Evolutionary conservation across 2,797 vertebrate species (phyloP), one percentile per base, ranked within the genome.

Genomic region (Trachurus trachurus): DNA sequence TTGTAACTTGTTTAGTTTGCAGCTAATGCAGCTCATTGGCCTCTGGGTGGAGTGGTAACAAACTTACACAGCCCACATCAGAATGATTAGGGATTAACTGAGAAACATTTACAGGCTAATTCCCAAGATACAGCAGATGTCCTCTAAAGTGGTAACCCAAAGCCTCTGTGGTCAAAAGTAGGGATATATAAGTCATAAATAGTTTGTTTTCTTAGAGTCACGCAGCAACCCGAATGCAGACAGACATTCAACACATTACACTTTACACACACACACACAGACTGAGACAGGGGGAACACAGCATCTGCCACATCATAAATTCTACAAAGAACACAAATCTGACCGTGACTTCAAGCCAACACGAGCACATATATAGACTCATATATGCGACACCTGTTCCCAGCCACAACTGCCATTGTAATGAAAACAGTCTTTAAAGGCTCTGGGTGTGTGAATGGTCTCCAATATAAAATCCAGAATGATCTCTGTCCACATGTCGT

Each of bases 301-400:
- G 70, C 84, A 81, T 81, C 73, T 86, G 83, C 53, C 68, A 49
- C 5, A 64, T 80, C 71, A 39, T 82, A 81, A 75, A 88, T 85
- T 71, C 15, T 76, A 40, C 15, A 67, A 63, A 75, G 69, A 74
- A 62, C 22, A 68, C 50, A 21, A 58, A 65, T 40, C 13, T 71
- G 68, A 80, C 71, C 73, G 53, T 29, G 59, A 56, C 12, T 37
- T 50, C 12, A 45, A 7, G 75, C 67, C 71, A 76, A 52, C 65
- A 52, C 65, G 10, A 54, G 53, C 26, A 47, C 17, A 57, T 15
- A 13, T 54, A 37, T 13, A 47, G 50, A 66, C 69, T 78, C 56
- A 65, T 57, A 64, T 59, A 50, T 12, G 50, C 71, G 65, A 68
- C 84, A 86, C 66, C 83, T 87, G 83, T 77, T 49, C 29, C 66